Evolutionary conservation across 2,888 invertebrate genomes (phyloP).

Genomic region (Mellilla xanthometata): DNA sequence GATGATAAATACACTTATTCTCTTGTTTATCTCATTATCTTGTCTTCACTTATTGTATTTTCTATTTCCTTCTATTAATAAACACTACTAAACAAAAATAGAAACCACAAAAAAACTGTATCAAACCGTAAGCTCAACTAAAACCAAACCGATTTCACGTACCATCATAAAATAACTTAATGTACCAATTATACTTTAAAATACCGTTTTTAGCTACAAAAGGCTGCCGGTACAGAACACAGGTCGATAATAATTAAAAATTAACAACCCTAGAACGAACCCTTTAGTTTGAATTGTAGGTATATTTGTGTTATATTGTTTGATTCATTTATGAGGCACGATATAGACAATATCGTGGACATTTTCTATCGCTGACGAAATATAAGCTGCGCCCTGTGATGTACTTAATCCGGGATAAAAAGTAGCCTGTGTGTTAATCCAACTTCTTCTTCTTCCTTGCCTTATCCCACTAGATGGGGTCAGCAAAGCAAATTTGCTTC

Average conservation of each 20-base stretch:
- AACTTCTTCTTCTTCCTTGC: no score
- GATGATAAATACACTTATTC: no score
- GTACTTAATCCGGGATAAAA: no score
- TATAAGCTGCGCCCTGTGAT: no score
- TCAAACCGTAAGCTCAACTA: conserved; percentile 18
- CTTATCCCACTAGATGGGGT: no score
- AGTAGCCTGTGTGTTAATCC: no score
- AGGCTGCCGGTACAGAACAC: conserved; percentile 30
- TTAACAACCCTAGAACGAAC: conserved; percentile 32
- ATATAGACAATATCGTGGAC: background rate
- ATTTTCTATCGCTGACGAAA: no score
- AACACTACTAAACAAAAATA: no score
- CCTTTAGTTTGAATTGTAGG: conserved; percentile 13
- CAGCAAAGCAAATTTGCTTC: no score
- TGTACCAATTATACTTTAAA: conserved; percentile 48
- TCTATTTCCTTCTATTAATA: no score
- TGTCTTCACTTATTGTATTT: no score
- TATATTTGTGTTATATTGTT: conserved; percentile 6
- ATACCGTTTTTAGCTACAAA: conserved; percentile 38
- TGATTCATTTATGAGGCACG: conserved; percentile 2
- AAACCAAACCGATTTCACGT: conserved; percentile 38
- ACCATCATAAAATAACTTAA: conserved; percentile 45
- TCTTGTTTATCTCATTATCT: no score
- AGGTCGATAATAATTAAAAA: conserved; percentile 47
- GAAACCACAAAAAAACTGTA: background rate